Evolutionary conservation across 2,797 vertebrate genomes (phyloP), one percentile per base, ranked within the genome.

Genomic region (Salmo trutta): DNA sequence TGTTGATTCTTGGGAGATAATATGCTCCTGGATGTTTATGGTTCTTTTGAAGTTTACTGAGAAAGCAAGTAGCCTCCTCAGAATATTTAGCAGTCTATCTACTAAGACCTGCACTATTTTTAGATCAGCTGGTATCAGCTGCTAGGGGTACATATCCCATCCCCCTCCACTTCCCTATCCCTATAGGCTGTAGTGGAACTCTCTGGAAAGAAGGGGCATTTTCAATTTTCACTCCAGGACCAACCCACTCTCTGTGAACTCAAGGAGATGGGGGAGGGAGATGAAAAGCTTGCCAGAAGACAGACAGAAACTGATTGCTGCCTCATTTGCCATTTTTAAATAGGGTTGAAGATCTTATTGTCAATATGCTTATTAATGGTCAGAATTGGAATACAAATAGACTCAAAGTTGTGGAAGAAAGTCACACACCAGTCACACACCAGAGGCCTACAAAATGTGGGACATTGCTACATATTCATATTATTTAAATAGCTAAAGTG

Each of bases 71-170:
- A 24, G 10, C 21, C 21, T 2, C 14, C 74, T 76, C 67, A 59
- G 47, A 64, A 70, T 29, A 70, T 71, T 66, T 83, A 87, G 77
- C 76, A 65, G 69, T 66, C 5, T 66, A 51, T 76, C 54, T 72
- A 62, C 54, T 73, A 81, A 78, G 81, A 47, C 67, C 64, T 67
- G 71, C 52, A 72, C 86, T 95, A 95, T 94, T 89, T 92, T 94
- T 93, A 94, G 92, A 89, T 72, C 71, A 77, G 85, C 52, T 87
- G 80, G 85, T 94, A 93, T 94, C 94, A 95, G 93, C 93, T 94
- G 93, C 78, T 90, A 51, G 54, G 80, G 73, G 78, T 47, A 41
- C 66, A 74, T 79, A 72, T 71, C 41, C 41, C 41, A 66, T 72
- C 82, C 80, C 75, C 82, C 83, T 51, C 70, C 87, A 77, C 75